Evolutionary conservation across 1,140 invertebrate genomes (phyloP).

Genomic region (Thereuonema tuberculata): DNA sequence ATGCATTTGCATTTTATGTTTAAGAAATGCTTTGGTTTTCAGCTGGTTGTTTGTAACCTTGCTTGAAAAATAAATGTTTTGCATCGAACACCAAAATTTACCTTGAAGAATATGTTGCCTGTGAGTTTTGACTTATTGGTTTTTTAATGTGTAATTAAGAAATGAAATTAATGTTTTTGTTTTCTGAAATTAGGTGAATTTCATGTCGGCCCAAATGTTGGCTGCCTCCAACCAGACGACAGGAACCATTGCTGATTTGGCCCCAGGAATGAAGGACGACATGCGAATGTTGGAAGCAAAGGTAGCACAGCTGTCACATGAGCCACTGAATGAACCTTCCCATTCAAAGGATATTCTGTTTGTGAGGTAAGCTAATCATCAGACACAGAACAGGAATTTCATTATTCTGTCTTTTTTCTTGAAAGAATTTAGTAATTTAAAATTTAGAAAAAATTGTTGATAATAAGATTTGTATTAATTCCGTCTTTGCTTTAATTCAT

Average conservation of each 20-base stretch:
- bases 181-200: conserved; percentile 69
- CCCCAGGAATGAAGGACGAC: conserved; percentile 56
- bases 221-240: conserved; percentile 49
- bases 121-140: too few species aligned
- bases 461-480: not conserved
- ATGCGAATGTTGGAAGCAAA: conserved; percentile 79
- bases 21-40: too few species aligned
- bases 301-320: conserved; percentile 42
- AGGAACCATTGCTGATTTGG: conserved; percentile 46
- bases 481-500: conserved; percentile 27
- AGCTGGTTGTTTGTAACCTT: too few species aligned
- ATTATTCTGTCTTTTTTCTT: not conserved
- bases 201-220: conserved; percentile 96
- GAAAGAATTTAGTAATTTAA: not conserved
- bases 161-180: too few species aligned
- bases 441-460: not conserved
- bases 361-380: conserved; percentile 27
- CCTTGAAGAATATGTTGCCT: too few species aligned
- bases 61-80: too few species aligned
- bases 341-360: conserved; percentile 31
- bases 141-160: too few species aligned
- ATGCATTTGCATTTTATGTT: too few species aligned
- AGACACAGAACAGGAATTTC: not conserved
- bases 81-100: too few species aligned
- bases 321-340: conserved; percentile 26